Base-by-base conservation (phyloP, 2,113 vertebrate genomes). In the Rhodinocichla rosea region DNA sequence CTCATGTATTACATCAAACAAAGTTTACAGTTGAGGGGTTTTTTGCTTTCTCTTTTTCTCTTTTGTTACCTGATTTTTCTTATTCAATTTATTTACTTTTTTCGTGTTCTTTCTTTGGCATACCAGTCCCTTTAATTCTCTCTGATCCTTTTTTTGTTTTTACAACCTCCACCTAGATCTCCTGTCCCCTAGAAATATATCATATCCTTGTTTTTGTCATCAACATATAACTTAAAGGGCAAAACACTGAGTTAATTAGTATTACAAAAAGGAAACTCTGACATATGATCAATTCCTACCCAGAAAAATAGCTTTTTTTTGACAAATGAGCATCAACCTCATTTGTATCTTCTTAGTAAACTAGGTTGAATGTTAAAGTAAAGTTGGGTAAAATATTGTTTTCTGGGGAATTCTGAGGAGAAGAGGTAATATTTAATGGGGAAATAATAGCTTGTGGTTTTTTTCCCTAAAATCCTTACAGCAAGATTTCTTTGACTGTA, bases 21-120 rank as follows among this genome's bases (percentile, higher is more conserved):
- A 0, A 1, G 5, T 67, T 79, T 50, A 30, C 3, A 35, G 10
- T 12, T 45, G 7, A n/a, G 47, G 2, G 1, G 0, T 1, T 32
- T 40, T 71, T 1, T 59, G 9, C 28, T 50, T 44, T 13, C 20
- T 8, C 6, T 71, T 87, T 68, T 27, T 52, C 17, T 64, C 15
- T 76, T 47, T 28, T 76, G 27, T 79, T 69, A 60, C 11, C 4
- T 17, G 10, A 59, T 86, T 90, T 90, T 86, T 86, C 39, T 69
- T 69, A 63, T n/a, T 80, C 6, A 33, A 15, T 83, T 73, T 37
- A 27, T 65, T 80, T 45, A 57, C 53, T 45, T 90, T 90, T 89
- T 53, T 20, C 6, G 50, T 84, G 42, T 62, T 83, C 22, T 87
- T 89, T 90, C 32, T 86, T 67, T 74, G 28, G 9, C 24, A 64